Percentiles rank a stretch among this genome's conserved stretches.
Evolutionary conservation across 2,888 invertebrate genomes (phyloP).

Genomic region (Cylloceria caligata): DNA sequence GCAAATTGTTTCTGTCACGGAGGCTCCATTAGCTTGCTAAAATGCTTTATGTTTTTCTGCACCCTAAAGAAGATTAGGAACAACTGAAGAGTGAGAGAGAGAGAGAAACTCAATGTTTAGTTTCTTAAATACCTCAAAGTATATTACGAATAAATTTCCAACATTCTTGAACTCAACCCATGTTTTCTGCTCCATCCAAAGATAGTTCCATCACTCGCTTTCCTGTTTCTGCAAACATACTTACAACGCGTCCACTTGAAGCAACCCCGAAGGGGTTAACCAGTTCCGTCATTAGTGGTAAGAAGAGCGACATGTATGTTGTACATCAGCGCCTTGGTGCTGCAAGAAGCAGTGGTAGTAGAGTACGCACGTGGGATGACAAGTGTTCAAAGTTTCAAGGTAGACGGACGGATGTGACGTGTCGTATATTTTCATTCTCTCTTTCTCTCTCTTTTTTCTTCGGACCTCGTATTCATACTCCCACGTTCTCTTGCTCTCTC

Average conservation of each 20-base stretch:
- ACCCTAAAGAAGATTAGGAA: conserved; percentile 38
- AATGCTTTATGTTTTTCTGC: conserved; percentile 23
- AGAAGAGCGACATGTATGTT: conserved; percentile 25
- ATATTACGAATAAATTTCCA: conserved; percentile 16
- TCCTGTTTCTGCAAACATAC: background rate
- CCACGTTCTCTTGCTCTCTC: background rate
- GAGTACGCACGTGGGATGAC: conserved; percentile 72
- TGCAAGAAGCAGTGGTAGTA: conserved; percentile 33
- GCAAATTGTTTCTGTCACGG: conserved; percentile 50
- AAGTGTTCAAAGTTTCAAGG: conserved; percentile 79
- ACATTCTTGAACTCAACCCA: conserved; percentile 35
- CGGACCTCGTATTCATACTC: conserved; percentile 8
- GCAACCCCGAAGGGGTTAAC: conserved; percentile 33
- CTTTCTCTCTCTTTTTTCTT: background rate
- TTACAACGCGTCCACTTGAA: conserved; percentile 4
- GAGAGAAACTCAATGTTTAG: background rate
- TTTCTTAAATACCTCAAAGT: conserved; percentile 17
- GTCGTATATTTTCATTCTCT: conserved; percentile 75
- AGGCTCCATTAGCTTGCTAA: conserved; percentile 49
- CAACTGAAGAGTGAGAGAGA: conserved; percentile 12
- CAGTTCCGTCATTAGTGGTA: conserved; percentile 60
- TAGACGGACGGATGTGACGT: conserved; percentile 76
- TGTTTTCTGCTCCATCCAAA: conserved; percentile 19
- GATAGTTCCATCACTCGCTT: conserved; percentile 16
- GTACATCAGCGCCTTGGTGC: conserved; percentile 42